These are phyloP conservation scores for Melanostigma gelatinosum DNA, from an alignment of 2,113 vertebrate genomes.

Conservation along the genomic window DNA sequence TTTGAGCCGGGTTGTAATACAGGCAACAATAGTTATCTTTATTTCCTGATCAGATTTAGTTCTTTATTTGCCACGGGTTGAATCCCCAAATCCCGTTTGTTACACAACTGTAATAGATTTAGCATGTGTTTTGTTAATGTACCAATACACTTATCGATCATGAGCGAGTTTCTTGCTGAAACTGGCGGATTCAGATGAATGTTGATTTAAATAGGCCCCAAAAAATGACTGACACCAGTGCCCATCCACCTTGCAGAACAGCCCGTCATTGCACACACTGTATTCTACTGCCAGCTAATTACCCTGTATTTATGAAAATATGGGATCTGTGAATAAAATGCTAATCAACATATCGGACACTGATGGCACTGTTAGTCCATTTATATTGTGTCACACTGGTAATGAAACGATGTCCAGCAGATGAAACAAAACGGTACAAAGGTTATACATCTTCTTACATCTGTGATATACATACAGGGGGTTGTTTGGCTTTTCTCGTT, in stretches of 20 bases:
- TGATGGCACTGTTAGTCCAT: background rate
- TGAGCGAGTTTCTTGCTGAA: conserved; percentile 2
- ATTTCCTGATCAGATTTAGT: conserved; percentile 31
- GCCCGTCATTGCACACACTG: conserved; percentile 31
- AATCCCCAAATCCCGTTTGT: background rate
- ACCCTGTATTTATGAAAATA: conserved; percentile 42
- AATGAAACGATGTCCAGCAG: background rate
- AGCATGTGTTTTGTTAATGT: conserved; percentile 20
- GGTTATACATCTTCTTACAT: background rate
- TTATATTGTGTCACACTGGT: background rate
- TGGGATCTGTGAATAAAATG: conserved; percentile 35
- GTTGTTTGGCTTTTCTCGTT: background rate
- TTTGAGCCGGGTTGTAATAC: no score
- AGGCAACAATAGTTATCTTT: conserved; percentile 10
- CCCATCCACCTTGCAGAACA: conserved; percentile 29
- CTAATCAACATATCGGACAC: conserved; percentile 30
- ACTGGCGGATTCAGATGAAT: background rate
- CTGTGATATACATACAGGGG: background rate
- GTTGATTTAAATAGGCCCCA: background rate
- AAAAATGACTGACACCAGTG: background rate
- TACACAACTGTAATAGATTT: conserved; percentile 4
- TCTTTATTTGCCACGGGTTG: background rate
- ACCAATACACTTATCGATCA: conserved; percentile 12
- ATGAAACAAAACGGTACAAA: background rate
- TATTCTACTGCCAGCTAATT: conserved; percentile 38